Conservation (phyloP, 2,797 vertebrate species). For the Tragopan temminckii region DNA sequence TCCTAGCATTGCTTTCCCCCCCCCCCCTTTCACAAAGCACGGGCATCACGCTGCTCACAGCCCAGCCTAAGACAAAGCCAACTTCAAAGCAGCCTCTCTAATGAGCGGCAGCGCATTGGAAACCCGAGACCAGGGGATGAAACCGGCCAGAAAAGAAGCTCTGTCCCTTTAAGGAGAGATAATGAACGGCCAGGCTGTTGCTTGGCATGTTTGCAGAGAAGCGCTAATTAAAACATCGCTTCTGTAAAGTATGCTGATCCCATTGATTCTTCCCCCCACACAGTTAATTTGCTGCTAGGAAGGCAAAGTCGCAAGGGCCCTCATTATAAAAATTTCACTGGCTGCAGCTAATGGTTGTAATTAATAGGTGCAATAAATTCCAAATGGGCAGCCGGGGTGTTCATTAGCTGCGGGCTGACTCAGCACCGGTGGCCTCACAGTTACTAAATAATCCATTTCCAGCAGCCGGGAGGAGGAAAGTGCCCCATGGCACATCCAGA, state of each 20-base stretch:
- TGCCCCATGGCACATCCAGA: neutral
- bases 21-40: neutral
- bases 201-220: conserved; percentile 70
- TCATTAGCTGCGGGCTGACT: conserved; percentile 81
- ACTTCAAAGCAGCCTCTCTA: conserved; percentile 32
- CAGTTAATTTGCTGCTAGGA: conserved; percentile 75
- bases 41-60: neutral
- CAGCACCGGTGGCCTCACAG: conserved; percentile 77
- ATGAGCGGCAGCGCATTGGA: conserved; percentile 14
- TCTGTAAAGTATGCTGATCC: conserved; percentile 71
- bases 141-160: conserved; percentile 35
- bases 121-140: neutral
- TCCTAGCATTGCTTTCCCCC: neutral
- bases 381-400: conserved; percentile 78
- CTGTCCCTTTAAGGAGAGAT: conserved; percentile 66
- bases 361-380: conserved; percentile 81
- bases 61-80: neutral
- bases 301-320: conserved; percentile 72
- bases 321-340: conserved; percentile 77
- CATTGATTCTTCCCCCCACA: conserved; percentile 53
- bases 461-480: conserved; percentile 32
- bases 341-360: conserved; percentile 77
- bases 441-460: conserved; percentile 81
- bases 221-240: conserved; percentile 76
- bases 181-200: conserved; percentile 58